Conservation (phyloP, 2,888 invertebrate genomes). For the Spisula solida region DNA sequence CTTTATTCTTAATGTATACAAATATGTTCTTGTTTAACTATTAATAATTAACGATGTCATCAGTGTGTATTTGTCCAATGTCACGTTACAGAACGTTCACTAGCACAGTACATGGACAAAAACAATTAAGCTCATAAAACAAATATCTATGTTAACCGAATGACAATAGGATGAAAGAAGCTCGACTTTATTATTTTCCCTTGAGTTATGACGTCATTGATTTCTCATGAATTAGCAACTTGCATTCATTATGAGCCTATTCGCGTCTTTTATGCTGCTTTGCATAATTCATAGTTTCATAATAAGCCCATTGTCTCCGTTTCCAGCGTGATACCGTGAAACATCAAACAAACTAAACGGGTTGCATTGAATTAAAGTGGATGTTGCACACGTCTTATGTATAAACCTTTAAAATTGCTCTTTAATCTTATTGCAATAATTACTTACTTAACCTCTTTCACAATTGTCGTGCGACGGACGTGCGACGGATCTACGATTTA, state of each 20-base stretch:
- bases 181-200: background rate
- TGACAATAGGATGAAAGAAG: background rate
- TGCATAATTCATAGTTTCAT: background rate
- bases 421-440: too few species aligned
- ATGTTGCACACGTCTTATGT: too few species aligned
- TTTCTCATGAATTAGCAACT: background rate
- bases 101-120: background rate
- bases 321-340: background rate
- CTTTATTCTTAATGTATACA: background rate
- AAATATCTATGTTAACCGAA: too few species aligned
- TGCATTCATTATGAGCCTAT: background rate
- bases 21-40: background rate
- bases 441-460: too few species aligned
- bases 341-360: too few species aligned
- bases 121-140: background rate
- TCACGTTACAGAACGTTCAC: background rate
- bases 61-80: background rate
- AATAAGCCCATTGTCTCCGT: constrained; percentile 5
- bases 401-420: too few species aligned
- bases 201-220: background rate
- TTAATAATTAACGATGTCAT: background rate
- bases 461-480: too few species aligned
- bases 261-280: background rate
- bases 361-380: too few species aligned
- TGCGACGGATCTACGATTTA: too few species aligned